Conservation (phyloP, 2,888 invertebrate genomes). For the Timema podura region DNA sequence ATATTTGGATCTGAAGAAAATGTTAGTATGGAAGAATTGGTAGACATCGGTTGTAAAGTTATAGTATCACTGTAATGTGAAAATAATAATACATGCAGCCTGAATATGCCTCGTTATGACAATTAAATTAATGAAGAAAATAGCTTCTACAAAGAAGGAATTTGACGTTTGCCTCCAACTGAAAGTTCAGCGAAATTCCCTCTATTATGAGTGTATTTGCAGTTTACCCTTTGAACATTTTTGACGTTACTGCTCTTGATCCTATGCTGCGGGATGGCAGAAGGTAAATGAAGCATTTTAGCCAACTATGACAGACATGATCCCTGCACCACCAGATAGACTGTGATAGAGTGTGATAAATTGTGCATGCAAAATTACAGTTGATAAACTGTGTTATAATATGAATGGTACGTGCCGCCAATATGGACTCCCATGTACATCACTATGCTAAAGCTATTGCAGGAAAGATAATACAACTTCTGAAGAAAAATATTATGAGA, state of each 20-base stretch:
- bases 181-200: background rate
- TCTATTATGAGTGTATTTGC: background rate
- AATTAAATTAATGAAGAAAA: slow-evolving; percentile 6
- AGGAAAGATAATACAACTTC: background rate
- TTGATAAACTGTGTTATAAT: slow-evolving; percentile 7
- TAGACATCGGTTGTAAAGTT: slow-evolving; percentile 8
- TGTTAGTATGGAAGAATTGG: background rate
- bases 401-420: background rate
- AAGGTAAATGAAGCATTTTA: slow-evolving; percentile 3
- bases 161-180: slow-evolving; percentile 7
- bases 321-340: background rate
- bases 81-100: background rate
- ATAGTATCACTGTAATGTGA: background rate
- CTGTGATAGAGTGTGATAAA: slow-evolving; percentile 4
- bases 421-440: slow-evolving; percentile 8
- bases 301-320: background rate
- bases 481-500: background rate
- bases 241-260: background rate
- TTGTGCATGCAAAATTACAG: slow-evolving; percentile 7
- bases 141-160: slow-evolving; percentile 3
- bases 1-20: background rate
- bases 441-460: background rate
- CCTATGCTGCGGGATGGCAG: background rate
- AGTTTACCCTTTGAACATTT: background rate
- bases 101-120: background rate